Base-by-base conservation (phyloP, 2,113 vertebrate genomes). In the Hydropotes inermis region DNA sequence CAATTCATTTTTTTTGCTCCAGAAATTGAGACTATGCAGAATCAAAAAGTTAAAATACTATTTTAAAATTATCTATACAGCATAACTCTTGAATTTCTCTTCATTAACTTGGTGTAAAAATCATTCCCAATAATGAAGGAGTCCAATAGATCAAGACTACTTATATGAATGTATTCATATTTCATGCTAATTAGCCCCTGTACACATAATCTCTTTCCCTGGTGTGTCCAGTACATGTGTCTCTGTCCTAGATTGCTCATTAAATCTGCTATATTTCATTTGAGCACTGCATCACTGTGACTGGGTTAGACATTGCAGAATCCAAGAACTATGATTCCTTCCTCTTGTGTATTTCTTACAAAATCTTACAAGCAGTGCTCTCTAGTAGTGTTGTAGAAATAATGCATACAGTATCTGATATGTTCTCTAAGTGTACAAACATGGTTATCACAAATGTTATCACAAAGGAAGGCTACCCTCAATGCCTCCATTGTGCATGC, bases 191-290 rank as follows among this genome's bases (percentile, higher is more conserved):
- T 99, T 99, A 99, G 98, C 98, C 98, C 98, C 98, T 97, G 95
- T 97, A 98, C 97, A 98, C 94, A 70, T 97, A 98, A 97, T 95
- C 91, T 96, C 91, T 97, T 97, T 98, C 97, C 98, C 98, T 97
- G 95, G 97, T 98, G 98, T 98, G 97, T 98, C 96, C 97, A 97
- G 97, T 98, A 98, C 99, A 99, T 98, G 98, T 98, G 98, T 99
- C 98, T 99, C 98, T 98, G 98, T 99, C 98, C 98, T 98, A 98
- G 97, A 98, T 98, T 98, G 98, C 99, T 99, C 98, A 98, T 99
- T 99, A 99, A 98, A 98, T 97, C 98, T 98, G 98, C 98, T 98
- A 98, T 97, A 98, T 97, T 99, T 99, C 98, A 99, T 98, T 93
- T 98, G 98, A 99, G 97, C 98, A 98, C 97, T 96, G 96, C 87